Conservation (phyloP, 2,888 invertebrate genomes). For the Himalopsyche kuldschensis region DNA sequence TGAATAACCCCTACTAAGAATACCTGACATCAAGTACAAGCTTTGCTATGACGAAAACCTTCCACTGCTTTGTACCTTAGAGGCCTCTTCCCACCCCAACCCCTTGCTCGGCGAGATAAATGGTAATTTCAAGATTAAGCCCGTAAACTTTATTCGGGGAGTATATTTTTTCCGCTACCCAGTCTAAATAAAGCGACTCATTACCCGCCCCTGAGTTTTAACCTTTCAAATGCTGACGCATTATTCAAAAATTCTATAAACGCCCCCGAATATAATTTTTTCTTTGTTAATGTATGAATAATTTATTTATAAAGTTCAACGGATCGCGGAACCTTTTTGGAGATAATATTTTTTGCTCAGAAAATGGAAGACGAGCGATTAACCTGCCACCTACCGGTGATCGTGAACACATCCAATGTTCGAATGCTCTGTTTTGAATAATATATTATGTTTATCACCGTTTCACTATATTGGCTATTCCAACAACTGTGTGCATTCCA, state of each 20-base stretch:
- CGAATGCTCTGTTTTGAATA: too few relatives aligned
- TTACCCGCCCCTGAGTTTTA: neutral
- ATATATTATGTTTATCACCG: too few relatives aligned
- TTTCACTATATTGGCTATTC: too few relatives aligned
- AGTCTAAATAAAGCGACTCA: slow-evolving; percentile 9
- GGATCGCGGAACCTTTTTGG: too few relatives aligned
- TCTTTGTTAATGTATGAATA: too few relatives aligned
- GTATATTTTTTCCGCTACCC: slow-evolving; percentile 8
- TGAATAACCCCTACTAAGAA: slow-evolving; percentile 13
- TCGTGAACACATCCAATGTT: too few relatives aligned
- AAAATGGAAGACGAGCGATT: too few relatives aligned
- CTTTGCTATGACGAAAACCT: neutral
- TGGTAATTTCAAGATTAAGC: slow-evolving; percentile 28
- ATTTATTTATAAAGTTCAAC: too few relatives aligned
- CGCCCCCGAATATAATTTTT: too few relatives aligned
- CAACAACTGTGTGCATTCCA: too few relatives aligned
- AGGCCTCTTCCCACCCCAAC: neutral
- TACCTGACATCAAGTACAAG: slow-evolving; percentile 4
- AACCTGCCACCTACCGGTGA: too few relatives aligned
- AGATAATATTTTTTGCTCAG: too few relatives aligned
- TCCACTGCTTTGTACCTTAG: neutral
- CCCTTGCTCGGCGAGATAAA: slow-evolving; percentile 5
- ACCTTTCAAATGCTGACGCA: neutral
- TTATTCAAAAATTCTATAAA: neutral
- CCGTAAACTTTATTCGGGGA: slow-evolving; percentile 20